These are phyloP conservation scores for Turnix velox DNA, from an alignment of 2,113 vertebrate species.

Conservation along the genomic window DNA sequence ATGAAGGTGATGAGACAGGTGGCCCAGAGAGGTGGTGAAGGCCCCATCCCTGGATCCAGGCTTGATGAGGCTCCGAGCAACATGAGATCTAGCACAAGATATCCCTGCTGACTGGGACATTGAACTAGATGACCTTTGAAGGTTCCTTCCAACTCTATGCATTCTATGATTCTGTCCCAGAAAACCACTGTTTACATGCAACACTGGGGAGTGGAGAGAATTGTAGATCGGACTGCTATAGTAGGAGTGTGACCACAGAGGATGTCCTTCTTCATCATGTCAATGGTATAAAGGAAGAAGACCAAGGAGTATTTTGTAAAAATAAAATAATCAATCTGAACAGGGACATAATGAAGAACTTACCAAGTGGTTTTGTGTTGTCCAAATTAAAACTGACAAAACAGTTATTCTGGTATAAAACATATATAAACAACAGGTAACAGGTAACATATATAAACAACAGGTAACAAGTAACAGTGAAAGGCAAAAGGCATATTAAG, in stretches of 20 bases:
- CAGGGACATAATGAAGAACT: background rate
- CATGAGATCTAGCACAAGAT: too few species aligned
- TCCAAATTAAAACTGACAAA: background rate
- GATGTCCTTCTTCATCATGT: background rate
- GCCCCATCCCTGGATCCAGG: too few species aligned
- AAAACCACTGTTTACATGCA: background rate
- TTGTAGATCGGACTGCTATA: background rate
- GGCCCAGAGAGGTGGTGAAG: too few species aligned
- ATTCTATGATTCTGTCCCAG: background rate
- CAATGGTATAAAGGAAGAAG: background rate
- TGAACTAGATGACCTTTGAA: too few species aligned
- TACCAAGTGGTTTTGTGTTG: background rate
- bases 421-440: background rate
- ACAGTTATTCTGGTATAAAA: background rate
- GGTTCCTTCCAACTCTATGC: too few species aligned
- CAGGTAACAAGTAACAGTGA: background rate
- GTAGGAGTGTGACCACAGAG: background rate
- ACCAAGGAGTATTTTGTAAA: background rate
- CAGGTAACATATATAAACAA: too few species aligned
- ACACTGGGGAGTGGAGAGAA: background rate
- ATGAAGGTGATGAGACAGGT: too few species aligned
- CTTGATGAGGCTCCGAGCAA: too few species aligned
- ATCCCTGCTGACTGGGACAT: too few species aligned
- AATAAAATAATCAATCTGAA: background rate
- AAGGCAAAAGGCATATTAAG: background rate